Evolutionary conservation across 2,113 vertebrate genomes (phyloP).

Genomic region (Excalfactoria chinensis): DNA sequence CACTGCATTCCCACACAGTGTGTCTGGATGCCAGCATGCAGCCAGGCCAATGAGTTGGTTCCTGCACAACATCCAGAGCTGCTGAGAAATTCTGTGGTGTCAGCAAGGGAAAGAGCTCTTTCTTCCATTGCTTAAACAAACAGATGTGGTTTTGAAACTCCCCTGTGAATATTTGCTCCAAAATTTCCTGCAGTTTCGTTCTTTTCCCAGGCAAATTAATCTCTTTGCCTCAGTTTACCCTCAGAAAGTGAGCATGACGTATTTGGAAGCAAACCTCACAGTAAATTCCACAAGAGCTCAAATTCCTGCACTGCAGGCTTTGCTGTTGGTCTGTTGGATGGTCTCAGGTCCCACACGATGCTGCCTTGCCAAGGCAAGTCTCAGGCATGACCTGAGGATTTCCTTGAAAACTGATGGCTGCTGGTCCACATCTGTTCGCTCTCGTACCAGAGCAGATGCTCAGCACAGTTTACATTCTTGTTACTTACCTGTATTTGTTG

Average conservation of each 20-base stretch:
- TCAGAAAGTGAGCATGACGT: background rate
- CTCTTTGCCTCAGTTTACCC: background rate
- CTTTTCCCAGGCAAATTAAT: background rate
- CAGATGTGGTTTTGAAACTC: background rate
- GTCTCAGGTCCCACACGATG: accelerated
- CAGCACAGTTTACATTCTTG: background rate
- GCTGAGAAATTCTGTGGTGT: background rate
- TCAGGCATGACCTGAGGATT: accelerated
- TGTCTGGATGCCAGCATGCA: accelerated
- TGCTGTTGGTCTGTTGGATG: background rate
- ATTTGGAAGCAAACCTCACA: background rate
- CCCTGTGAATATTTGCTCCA: background rate
- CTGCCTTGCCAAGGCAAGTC: background rate
- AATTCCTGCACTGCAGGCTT: background rate
- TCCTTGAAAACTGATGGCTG: background rate
- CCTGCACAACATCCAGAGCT: background rate
- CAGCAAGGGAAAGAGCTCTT: background rate
- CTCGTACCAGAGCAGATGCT: accelerated
- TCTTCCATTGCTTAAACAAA: background rate
- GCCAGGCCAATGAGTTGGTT: background rate
- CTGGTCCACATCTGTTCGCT: background rate
- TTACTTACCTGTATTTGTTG: background rate
- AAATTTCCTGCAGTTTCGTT: background rate
- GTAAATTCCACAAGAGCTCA: background rate
- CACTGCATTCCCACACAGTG: background rate